Evolutionary conservation across 2,113 vertebrate genomes (phyloP).

Genomic region (Takifugu bimaculatus): DNA sequence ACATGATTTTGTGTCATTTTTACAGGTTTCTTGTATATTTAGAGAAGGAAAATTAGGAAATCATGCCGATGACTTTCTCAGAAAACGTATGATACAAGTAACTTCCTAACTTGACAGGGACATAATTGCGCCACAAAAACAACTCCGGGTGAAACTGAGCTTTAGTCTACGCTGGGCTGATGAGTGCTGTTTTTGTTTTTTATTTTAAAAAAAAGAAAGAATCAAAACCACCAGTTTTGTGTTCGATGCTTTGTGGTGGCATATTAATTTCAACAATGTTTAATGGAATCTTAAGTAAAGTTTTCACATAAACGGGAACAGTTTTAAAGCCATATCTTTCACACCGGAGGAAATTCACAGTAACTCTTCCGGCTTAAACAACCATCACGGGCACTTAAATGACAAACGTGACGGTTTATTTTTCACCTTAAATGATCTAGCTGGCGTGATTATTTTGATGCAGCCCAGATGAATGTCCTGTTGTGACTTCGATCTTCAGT

Average conservation of each 20-base stretch:
- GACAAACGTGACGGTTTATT: neutral
- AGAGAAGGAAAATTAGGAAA: neutral
- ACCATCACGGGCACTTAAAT: neutral
- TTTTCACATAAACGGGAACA: neutral
- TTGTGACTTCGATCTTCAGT: neutral
- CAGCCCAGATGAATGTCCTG: neutral
- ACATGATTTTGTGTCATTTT: slow-evolving; percentile 68
- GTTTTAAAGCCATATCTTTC: neutral
- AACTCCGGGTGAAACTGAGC: slow-evolving; percentile 37
- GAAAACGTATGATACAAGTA: neutral
- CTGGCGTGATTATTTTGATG: neutral
- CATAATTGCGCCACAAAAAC: slow-evolving; percentile 43
- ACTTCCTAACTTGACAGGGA: neutral
- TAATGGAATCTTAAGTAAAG: neutral
- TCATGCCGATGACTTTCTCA: neutral
- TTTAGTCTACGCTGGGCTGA: neutral
- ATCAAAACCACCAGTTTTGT: too few species aligned
- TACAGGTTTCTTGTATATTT: neutral
- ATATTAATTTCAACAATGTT: neutral
- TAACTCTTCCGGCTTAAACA: slow-evolving; percentile 45
- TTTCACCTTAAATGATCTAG: neutral
- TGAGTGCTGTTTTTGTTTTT: neutral
- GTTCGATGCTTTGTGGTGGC: neutral
- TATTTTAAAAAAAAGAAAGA: neutral
- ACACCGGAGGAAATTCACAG: slow-evolving; percentile 22